phyloP scores from a whole-genome alignment of 1,140 invertebrate genomes.

The Zaprionus tsacasi region DNA sequence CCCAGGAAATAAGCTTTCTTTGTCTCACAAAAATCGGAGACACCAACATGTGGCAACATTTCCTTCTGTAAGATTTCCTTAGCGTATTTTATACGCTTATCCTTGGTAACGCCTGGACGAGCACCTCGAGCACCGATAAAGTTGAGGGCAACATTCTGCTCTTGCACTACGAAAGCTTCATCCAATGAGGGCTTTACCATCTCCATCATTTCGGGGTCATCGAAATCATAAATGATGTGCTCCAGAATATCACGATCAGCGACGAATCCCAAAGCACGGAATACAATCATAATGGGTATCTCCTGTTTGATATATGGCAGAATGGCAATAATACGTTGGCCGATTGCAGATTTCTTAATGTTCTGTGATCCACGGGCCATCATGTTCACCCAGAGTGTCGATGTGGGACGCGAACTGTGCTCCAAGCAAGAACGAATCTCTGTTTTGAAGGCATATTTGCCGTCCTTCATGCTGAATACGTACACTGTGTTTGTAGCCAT shows the following conservation, averaged over 20 bases:
- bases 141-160: slow-evolving; percentile 99
- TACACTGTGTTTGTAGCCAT: slow-evolving; percentile 99
- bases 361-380: slow-evolving; percentile 98
- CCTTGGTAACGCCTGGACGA: slow-evolving; percentile 98
- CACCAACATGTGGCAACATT: slow-evolving; percentile 99
- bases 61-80: slow-evolving; percentile 99
- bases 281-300: slow-evolving; percentile 99
- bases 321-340: slow-evolving; percentile 98
- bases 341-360: slow-evolving; percentile 98
- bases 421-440: slow-evolving; percentile 98
- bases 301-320: slow-evolving; percentile 99
- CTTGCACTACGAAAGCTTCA: slow-evolving; percentile 99
- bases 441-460: slow-evolving; percentile 98
- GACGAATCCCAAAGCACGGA: slow-evolving; percentile 98
- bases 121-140: slow-evolving; percentile 99
- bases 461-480: slow-evolving; percentile 99
- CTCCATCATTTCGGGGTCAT: slow-evolving; percentile 99
- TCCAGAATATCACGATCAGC: slow-evolving; percentile 99
- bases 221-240: slow-evolving; percentile 99
- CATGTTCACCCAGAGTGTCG: slow-evolving; percentile 99
- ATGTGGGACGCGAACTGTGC: slow-evolving; percentile 96
- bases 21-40: slow-evolving; percentile 99
- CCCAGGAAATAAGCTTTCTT: slow-evolving; percentile 99
- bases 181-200: slow-evolving; percentile 99
- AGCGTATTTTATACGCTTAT: slow-evolving; percentile 99